Evolutionary conservation across 1,140 invertebrate species (phyloP).

Genomic region (Parapsyche elsis): DNA sequence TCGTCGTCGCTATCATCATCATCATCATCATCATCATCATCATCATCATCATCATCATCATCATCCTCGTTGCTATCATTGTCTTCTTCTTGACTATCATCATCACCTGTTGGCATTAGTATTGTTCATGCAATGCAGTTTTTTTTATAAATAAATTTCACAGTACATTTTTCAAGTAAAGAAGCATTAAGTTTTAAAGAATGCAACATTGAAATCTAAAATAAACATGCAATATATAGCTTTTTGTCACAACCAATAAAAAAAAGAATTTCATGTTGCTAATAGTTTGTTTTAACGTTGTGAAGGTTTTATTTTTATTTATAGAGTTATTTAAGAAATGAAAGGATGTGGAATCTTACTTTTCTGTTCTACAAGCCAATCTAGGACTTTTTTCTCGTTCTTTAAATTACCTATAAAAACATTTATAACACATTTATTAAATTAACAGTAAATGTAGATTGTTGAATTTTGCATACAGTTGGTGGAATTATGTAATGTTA

Average conservation of each 20-base stretch:
- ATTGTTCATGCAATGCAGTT: conserved; percentile 65
- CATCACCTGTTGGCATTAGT: conserved; percentile 71
- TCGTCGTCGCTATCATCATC: conserved; percentile 66
- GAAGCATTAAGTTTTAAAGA: conserved; percentile 36
- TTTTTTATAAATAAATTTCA: conserved; percentile 34
- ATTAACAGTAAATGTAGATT: too few relatives aligned
- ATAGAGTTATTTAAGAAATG: conserved; percentile 43
- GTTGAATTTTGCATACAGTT: too few relatives aligned
- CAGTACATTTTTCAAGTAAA: conserved; percentile 48
- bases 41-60: conserved; percentile 63
- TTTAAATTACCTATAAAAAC: conserved; percentile 91
- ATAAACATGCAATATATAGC: conserved; percentile 30
- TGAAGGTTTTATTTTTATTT: conserved; percentile 6
- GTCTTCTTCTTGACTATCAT: conserved; percentile 66
- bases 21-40: conserved; percentile 60
- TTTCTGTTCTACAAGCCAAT: conserved; percentile 95
- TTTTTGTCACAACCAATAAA: conserved; percentile 4
- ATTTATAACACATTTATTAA: conserved; percentile 42
- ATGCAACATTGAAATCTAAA: conserved; percentile 32
- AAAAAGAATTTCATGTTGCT: conserved; percentile 21
- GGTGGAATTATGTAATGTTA: too few relatives aligned
- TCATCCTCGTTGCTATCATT: conserved; percentile 67
- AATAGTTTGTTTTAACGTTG: background rate
- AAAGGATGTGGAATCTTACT: conserved; percentile 80
- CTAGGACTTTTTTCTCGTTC: conserved; percentile 94